Evolutionary conservation across 2,113 vertebrate genomes (phyloP).

Genomic region (Rhea pennata): DNA sequence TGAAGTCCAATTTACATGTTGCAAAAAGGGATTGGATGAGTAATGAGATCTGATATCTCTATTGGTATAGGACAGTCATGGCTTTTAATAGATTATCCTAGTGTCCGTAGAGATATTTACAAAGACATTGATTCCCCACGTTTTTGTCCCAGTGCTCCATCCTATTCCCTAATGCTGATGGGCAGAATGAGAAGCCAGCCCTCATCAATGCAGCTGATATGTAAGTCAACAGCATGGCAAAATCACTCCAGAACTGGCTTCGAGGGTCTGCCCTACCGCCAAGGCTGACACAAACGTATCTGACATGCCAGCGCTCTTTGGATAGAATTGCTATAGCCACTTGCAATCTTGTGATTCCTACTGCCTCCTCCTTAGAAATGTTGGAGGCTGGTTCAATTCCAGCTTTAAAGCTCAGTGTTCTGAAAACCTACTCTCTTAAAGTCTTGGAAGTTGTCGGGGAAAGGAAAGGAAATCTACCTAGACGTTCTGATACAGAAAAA

Average conservation of each 20-base stretch:
- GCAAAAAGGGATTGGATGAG: conserved; percentile 44
- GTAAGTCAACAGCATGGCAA: conserved; percentile 20
- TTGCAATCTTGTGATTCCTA: neutral
- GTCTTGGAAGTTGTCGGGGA: neutral
- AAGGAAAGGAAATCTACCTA: neutral
- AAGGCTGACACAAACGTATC: neutral
- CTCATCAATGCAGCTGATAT: neutral
- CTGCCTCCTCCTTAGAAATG: neutral
- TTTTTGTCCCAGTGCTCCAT: conserved; percentile 55
- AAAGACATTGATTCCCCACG: conserved; percentile 56
- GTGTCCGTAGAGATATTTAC: conserved; percentile 62
- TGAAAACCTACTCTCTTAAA: neutral
- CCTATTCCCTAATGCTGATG: conserved; percentile 32
- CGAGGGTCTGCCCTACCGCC: neutral
- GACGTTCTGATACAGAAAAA: neutral
- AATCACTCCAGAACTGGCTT: neutral
- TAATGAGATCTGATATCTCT: conserved; percentile 69
- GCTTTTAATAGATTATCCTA: conserved; percentile 68
- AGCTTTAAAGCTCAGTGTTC: neutral
- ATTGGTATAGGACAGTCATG: conserved; percentile 55
- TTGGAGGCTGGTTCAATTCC: neutral
- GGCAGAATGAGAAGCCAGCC: conserved; percentile 41
- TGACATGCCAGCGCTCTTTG: neutral
- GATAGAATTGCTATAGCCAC: neutral
- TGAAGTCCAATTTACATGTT: conserved; percentile 65